These are phyloP conservation scores for Tympanuchus pallidicinctus DNA, from an alignment of 2,113 vertebrate species.

Conservation along the genomic window DNA sequence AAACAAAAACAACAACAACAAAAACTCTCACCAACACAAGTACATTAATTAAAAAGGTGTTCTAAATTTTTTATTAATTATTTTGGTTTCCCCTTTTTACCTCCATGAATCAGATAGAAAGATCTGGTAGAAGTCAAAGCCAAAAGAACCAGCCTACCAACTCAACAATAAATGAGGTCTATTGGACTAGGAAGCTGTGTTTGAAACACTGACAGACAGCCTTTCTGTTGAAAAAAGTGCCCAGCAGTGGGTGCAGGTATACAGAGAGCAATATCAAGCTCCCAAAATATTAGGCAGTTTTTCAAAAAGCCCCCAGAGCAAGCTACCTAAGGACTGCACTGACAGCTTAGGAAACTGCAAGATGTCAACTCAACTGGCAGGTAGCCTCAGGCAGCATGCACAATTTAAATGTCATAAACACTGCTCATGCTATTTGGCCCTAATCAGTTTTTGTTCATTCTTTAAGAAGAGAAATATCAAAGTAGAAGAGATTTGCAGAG, in stretches of 20 bases:
- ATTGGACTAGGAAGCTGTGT: background rate
- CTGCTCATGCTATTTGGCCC: background rate
- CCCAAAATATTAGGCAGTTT: background rate
- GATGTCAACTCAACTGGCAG: background rate
- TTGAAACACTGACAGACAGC: background rate
- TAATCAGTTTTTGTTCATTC: background rate
- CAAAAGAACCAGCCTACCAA: background rate
- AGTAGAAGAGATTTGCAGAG: background rate
- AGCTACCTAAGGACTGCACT: background rate
- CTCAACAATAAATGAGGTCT: rapidly evolving
- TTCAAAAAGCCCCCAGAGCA: background rate
- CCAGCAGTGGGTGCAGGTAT: background rate
- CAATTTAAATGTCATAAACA: background rate
- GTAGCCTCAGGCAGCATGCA: background rate
- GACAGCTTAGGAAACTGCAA: background rate
- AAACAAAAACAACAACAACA: too few relatives aligned
- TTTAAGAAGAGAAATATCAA: background rate
- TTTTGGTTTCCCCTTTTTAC: rapidly evolving
- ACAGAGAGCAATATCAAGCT: background rate
- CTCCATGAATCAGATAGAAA: background rate
- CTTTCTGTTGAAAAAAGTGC: background rate
- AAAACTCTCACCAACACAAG: background rate
- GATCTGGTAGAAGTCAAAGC: background rate
- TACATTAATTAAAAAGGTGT: background rate
- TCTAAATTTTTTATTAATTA: background rate